These are phyloP conservation scores for Semotilus atromaculatus DNA, from an alignment of 2,797 vertebrate genomes.

Conservation along the genomic window DNA sequence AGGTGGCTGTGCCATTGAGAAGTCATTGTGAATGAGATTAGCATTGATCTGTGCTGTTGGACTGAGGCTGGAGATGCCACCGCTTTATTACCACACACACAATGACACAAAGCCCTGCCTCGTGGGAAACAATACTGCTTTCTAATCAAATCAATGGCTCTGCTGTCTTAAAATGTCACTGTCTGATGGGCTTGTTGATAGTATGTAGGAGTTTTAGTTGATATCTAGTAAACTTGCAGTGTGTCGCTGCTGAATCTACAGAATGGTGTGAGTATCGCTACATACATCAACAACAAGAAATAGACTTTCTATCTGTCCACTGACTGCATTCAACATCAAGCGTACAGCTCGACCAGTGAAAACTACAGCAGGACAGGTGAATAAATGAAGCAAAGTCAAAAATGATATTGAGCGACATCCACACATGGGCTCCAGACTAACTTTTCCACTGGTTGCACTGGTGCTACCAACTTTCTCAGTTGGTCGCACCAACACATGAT, in stretches of 20 bases:
- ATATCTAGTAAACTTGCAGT: neutral
- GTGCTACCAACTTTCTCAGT: too few relatives aligned
- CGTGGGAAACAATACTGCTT: conserved; percentile 14
- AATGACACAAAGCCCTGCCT: conserved; percentile 11
- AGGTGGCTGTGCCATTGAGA: conserved; percentile 42
- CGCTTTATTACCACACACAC: neutral
- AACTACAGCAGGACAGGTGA: too few relatives aligned
- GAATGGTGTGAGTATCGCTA: neutral
- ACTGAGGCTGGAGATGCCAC: neutral
- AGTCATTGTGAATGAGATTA: conserved; percentile 53
- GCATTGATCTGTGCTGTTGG: conserved; percentile 34
- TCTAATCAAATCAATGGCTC: conserved; percentile 16
- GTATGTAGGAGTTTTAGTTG: neutral
- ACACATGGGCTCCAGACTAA: too few relatives aligned
- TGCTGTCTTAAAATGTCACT: conserved; percentile 19
- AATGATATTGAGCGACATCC: too few relatives aligned
- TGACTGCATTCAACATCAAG: too few relatives aligned
- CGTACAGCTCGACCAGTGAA: neutral
- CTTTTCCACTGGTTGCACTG: too few relatives aligned
- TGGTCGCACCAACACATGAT: too few relatives aligned
- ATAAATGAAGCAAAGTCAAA: too few relatives aligned
- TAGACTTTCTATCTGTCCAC: neutral
- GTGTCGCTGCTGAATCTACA: neutral
- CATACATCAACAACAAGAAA: neutral
- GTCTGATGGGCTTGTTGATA: neutral